Evolutionary conservation across 2,797 vertebrate species (phyloP).

Genomic region (Sebastes steindachneri): DNA sequence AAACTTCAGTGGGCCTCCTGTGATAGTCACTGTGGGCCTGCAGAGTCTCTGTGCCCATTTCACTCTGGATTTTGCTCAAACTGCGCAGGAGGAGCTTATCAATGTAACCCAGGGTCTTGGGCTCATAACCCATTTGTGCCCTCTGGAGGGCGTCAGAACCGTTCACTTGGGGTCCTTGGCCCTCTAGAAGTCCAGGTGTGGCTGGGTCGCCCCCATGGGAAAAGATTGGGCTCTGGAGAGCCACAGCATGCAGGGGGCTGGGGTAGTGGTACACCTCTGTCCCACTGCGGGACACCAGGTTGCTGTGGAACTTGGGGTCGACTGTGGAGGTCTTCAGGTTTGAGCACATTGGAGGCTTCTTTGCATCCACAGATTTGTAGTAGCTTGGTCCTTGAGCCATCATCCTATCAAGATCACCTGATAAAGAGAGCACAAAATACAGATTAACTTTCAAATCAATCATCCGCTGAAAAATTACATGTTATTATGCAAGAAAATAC

Average conservation of each 20-base stretch:
- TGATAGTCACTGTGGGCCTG: conserved; percentile 40
- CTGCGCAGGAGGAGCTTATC: conserved; percentile 86
- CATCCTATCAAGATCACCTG: conserved; percentile 92
- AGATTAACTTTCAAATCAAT: conserved; percentile 5
- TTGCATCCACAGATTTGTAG: conserved; percentile 74
- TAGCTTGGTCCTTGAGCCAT: conserved; percentile 70
- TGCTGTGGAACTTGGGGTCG: conserved; percentile 89
- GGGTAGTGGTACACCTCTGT: conserved; percentile 92
- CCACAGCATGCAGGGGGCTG: conserved; percentile 94
- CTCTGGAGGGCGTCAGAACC: conserved; percentile 39
- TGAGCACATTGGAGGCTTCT: conserved; percentile 54
- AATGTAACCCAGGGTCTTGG: conserved; percentile 85
- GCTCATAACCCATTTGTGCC: conserved; percentile 60
- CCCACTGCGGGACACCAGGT: conserved; percentile 88
- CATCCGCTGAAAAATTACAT: background rate
- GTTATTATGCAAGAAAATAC: conserved; percentile 31
- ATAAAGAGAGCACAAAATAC: conserved; percentile 35
- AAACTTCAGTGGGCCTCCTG: conserved; percentile 54
- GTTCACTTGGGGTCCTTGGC: conserved; percentile 22
- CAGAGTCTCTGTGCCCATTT: conserved; percentile 51
- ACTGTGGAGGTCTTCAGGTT: conserved; percentile 64
- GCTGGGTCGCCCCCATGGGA: conserved; percentile 69
- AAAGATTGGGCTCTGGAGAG: conserved; percentile 95
- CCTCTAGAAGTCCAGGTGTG: conserved; percentile 44
- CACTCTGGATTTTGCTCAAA: conserved; percentile 71